Conservation (phyloP, 2,797 vertebrate genomes). For the Enoplosus armatus region DNA sequence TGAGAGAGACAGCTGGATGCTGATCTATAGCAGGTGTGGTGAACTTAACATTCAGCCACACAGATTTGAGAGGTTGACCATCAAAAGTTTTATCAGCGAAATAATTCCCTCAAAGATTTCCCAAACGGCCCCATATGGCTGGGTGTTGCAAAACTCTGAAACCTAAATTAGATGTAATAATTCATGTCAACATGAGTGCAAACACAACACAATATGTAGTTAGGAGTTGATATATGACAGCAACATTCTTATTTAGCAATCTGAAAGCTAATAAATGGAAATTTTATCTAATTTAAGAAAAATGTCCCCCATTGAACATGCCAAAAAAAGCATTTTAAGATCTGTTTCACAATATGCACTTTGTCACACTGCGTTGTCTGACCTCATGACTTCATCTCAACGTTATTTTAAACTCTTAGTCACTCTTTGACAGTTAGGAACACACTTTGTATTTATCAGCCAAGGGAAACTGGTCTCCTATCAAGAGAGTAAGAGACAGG, state of each 20-base stretch:
- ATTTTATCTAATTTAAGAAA: slow-evolving; percentile 64
- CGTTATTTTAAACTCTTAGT: slow-evolving; percentile 70
- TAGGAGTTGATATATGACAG: slow-evolving; percentile 58
- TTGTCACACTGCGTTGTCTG: slow-evolving; percentile 53
- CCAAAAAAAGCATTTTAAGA: slow-evolving; percentile 64
- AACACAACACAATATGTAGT: slow-evolving; percentile 61
- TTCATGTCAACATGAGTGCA: slow-evolving; percentile 56
- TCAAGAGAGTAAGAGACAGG: slow-evolving; percentile 41
- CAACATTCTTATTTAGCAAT: slow-evolving; percentile 65
- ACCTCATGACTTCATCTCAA: slow-evolving; percentile 68
- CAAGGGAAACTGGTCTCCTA: slow-evolving; percentile 36
- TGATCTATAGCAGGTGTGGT: slow-evolving; percentile 56
- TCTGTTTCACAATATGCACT: slow-evolving; percentile 66
- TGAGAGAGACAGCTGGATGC: slow-evolving; percentile 41
- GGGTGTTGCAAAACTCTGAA: slow-evolving; percentile 53
- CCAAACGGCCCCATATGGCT: slow-evolving; percentile 48
- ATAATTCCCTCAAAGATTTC: slow-evolving; percentile 40
- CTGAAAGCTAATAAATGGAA: slow-evolving; percentile 59
- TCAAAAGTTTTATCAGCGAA: slow-evolving; percentile 43
- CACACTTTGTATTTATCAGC: slow-evolving; percentile 49
- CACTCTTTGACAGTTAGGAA: slow-evolving; percentile 60
- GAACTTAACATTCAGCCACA: slow-evolving; percentile 33
- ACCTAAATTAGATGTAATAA: slow-evolving; percentile 62
- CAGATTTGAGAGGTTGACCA: slow-evolving; percentile 42
- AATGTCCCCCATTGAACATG: slow-evolving; percentile 46